Conservation (phyloP, 1,140 invertebrate genomes). For the Streblospio benedicti region DNA sequence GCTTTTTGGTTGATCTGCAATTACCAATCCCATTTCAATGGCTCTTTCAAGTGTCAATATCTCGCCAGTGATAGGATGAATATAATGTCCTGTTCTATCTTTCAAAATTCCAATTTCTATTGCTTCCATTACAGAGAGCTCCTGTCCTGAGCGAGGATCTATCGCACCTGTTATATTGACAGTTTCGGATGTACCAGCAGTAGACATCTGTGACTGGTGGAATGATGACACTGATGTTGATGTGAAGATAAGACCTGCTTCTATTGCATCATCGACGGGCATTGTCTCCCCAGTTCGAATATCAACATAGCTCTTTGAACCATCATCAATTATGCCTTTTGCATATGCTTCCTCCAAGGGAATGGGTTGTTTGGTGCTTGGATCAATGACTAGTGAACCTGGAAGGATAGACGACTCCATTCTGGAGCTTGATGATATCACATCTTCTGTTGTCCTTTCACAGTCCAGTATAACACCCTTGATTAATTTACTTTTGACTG, state of each 20-base stretch:
- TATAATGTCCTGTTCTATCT: slow-evolving; percentile 51
- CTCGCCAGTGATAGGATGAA: slow-evolving; percentile 71
- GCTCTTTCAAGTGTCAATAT: slow-evolving; percentile 35
- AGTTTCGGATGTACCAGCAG: slow-evolving; percentile 5
- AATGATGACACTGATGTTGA: not conserved
- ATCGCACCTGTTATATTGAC: slow-evolving; percentile 60
- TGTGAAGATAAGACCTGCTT: slow-evolving; percentile 54
- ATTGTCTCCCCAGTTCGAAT: slow-evolving; percentile 16
- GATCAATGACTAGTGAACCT: slow-evolving; percentile 32
- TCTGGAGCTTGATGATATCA: too few relatives aligned
- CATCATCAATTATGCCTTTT: slow-evolving; percentile 3
- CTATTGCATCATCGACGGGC: slow-evolving; percentile 65
- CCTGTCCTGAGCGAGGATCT: slow-evolving; percentile 71
- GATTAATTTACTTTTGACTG: not conserved
- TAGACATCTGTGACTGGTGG: not conserved
- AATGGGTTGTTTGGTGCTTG: not conserved
- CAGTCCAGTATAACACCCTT: too few relatives aligned
- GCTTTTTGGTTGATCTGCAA: slow-evolving; percentile 9
- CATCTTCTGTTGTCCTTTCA: too few relatives aligned
- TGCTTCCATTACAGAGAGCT: slow-evolving; percentile 72
- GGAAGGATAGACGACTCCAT: too few relatives aligned
- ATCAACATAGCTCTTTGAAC: slow-evolving; percentile 18
- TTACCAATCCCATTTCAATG: slow-evolving; percentile 54
- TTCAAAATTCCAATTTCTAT: slow-evolving; percentile 73
- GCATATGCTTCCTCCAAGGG: not conserved